Percentiles rank a stretch among this genome's conserved stretches.
These are phyloP conservation scores for Brachyptera risi DNA, from an alignment of 2,888 invertebrate species.

Conservation along the genomic window DNA sequence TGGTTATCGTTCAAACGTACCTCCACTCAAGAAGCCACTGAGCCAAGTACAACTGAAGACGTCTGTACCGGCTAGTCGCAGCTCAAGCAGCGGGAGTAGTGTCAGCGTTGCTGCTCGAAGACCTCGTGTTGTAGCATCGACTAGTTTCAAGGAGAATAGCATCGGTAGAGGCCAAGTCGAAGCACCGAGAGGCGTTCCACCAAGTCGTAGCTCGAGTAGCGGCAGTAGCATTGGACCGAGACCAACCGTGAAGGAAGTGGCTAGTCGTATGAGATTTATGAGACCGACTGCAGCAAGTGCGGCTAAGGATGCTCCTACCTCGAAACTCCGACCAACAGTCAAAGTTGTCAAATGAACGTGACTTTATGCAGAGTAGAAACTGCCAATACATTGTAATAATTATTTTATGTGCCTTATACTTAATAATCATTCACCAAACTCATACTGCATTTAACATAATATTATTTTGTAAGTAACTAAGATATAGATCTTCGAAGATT, in stretches of 20 bases:
- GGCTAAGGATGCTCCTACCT: conserved; percentile 56
- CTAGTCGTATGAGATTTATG: conserved; percentile 65
- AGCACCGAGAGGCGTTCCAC: conserved; percentile 42
- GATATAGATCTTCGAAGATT: too few species aligned
- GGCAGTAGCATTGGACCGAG: conserved; percentile 46
- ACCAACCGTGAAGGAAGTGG: conserved; percentile 32
- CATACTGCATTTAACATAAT: not conserved
- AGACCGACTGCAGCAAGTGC: conserved; percentile 81
- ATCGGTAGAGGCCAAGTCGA: not conserved
- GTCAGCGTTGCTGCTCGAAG: conserved; percentile 39
- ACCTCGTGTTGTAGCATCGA: conserved; percentile 39
- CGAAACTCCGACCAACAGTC: not conserved
- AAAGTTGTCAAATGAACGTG: conserved; percentile 9
- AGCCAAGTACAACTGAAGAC: conserved; percentile 37
- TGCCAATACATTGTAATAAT: not conserved
- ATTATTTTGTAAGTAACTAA: not conserved
- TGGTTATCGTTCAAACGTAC: conserved; percentile 20
- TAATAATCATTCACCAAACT: not conserved
- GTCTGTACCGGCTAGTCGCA: conserved; percentile 53
- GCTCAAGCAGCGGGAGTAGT: conserved; percentile 57
- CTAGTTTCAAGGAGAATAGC: conserved; percentile 48
- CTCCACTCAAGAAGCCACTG: conserved; percentile 37
- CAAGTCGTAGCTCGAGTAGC: conserved; percentile 49
- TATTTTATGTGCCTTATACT: not conserved
- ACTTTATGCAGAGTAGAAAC: too few species aligned